A percentile compares a stretch with the other conserved stretches of the same genome.
phyloP scores from a whole-genome alignment of 2,888 invertebrate species.

The Antitype chi region DNA sequence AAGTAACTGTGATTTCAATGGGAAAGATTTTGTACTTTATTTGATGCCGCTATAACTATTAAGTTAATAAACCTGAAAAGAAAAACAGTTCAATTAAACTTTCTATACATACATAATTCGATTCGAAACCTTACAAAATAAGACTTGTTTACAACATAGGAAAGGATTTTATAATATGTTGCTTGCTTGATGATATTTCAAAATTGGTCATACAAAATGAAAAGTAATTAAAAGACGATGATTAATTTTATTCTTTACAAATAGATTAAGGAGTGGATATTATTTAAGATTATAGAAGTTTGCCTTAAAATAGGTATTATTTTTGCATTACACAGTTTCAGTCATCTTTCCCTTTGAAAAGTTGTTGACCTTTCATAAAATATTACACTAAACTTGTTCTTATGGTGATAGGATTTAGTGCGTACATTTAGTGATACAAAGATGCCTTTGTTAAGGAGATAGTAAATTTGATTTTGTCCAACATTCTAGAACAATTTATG shows the following conservation, averaged over 20 bases:
- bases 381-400: slow-evolving; percentile 40
- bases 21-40: slow-evolving; percentile 24
- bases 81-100: background rate
- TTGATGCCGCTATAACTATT: no score
- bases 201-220: background rate
- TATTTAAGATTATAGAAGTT: background rate
- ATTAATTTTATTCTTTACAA: background rate
- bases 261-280: background rate
- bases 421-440: slow-evolving; percentile 25
- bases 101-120: no score
- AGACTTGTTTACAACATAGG: background rate
- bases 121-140: background rate
- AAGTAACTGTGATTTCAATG: slow-evolving; percentile 25
- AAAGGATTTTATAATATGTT: background rate
- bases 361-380: slow-evolving; percentile 9
- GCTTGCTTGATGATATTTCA: no score
- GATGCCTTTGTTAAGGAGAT: slow-evolving; percentile 51
- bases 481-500: no score
- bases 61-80: background rate
- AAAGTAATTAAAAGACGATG: background rate
- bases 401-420: slow-evolving; percentile 46
- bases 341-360: slow-evolving; percentile 39
- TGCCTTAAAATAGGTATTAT: no score
- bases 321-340: background rate
- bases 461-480: background rate